These are phyloP conservation scores for Coenonympha arcania DNA, from an alignment of 2,888 invertebrate species.

Conservation along the genomic window DNA sequence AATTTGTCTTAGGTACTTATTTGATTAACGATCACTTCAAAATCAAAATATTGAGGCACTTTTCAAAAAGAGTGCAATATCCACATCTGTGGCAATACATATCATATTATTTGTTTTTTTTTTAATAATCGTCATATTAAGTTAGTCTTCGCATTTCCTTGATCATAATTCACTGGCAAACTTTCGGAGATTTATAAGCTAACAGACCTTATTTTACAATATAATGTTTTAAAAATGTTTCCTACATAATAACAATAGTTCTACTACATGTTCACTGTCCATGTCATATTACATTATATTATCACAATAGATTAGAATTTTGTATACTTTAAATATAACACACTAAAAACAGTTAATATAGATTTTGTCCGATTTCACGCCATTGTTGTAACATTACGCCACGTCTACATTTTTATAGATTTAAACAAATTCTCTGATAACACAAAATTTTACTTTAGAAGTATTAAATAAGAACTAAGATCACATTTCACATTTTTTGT, in stretches of 20 bases:
- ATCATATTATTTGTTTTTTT: too few relatives aligned
- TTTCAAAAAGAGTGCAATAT: too few relatives aligned
- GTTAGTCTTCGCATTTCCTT: background rate
- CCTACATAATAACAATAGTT: conserved; percentile 46
- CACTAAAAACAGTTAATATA: conserved; percentile 1
- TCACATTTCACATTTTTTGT: too few relatives aligned
- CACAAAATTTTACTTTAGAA: too few relatives aligned
- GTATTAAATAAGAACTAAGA: too few relatives aligned
- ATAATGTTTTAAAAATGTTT: conserved; percentile 21
- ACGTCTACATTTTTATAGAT: background rate
- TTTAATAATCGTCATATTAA: too few relatives aligned
- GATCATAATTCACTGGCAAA: background rate
- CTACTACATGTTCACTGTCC: conserved; percentile 41
- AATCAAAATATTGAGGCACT: too few relatives aligned
- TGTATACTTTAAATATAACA: conserved; percentile 40
- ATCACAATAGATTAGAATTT: conserved; percentile 72
- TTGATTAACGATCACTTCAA: too few relatives aligned
- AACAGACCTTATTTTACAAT: conserved; percentile 8
- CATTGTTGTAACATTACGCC: background rate
- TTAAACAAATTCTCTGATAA: background rate
- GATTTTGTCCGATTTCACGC: background rate
- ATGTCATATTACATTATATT: conserved; percentile 61
- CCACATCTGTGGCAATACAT: too few relatives aligned
- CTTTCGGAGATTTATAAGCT: background rate
- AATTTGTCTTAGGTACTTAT: too few relatives aligned